Evolutionary conservation across 2,888 invertebrate genomes (phyloP).

Genomic region (Neocrepidodera transversa): DNA sequence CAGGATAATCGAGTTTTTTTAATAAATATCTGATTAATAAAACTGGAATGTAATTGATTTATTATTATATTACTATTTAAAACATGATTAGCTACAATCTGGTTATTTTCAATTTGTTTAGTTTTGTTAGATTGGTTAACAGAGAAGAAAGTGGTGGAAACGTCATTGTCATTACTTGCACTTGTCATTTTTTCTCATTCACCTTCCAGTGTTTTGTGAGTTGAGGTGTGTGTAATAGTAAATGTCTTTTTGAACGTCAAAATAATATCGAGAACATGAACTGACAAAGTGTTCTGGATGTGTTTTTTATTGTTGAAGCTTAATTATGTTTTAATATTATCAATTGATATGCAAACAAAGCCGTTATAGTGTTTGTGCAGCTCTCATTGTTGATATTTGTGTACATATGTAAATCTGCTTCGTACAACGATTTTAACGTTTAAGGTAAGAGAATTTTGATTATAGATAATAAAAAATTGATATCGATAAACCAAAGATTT

Average conservation of each 20-base stretch:
- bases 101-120: too few species aligned
- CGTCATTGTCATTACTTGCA: conserved; percentile 1
- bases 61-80: too few species aligned
- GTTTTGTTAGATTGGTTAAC: conserved; percentile 5
- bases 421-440: conserved; percentile 33
- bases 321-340: conserved; percentile 20
- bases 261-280: conserved; percentile 28
- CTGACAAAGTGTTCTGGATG: conserved; percentile 28
- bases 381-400: conserved; percentile 34
- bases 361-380: conserved; percentile 29
- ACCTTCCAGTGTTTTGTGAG: conserved; percentile 20
- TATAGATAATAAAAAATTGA: too few species aligned
- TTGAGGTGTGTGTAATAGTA: conserved; percentile 19
- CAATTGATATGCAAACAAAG: conserved; percentile 24
- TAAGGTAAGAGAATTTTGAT: conserved; percentile 31
- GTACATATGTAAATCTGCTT: conserved; percentile 32
- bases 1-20: too few species aligned
- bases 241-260: conserved; percentile 33
- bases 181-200: conserved; percentile 1
- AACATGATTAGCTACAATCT: too few species aligned
- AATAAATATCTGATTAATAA: too few species aligned
- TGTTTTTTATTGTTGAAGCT: conserved; percentile 28
- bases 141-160: not conserved
- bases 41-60: too few species aligned
- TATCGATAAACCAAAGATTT: too few species aligned